Base-by-base conservation (phyloP, 1,140 invertebrate genomes). In the Formica selysi region DNA sequence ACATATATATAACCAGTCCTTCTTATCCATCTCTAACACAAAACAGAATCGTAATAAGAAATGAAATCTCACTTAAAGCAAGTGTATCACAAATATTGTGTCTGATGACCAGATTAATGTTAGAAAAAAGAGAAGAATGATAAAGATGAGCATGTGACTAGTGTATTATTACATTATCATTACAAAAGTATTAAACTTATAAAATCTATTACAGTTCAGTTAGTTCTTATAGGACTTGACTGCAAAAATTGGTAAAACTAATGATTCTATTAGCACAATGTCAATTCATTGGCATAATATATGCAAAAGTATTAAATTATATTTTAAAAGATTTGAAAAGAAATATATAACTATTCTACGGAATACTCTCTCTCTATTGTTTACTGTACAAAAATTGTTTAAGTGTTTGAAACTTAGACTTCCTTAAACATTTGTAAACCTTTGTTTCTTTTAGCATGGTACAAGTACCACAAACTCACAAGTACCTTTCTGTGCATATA, bases 111-210 rank as follows among this genome's bases (percentile, higher is more conserved):
- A 80, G 74, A 87, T 89, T 86, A 70, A 83, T 67, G 57, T 89
- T 87, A 90, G 44, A 78, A 83, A 32, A 76, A 61, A 85, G 51
- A 74, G 22, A 44, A 76, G 73, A 61, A 22, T 68, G 38, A 86
- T 80, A 80, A 74, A 70, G 67, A 90, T 48, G 48, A 87, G 51
- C 61, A 44, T 44, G 83, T 90, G 89, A 90, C 88, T 90, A 90
- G 89, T 90, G 79, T 76, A 84, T 73, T 70, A 74, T 88, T 86
- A 89, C 36, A 71, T 85, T 89, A 76, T 65, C 44, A 57, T 81
- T 89, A 89, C 36, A 89, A 89, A 89, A 89, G 78, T 89, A 76
- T 57, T 51, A 89, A 88, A 85, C 81, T 65, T 85, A 85, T 78
- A n/a, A 76, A 85, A 78, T 85, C 74, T 86, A 88, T 51, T 79